These are phyloP conservation scores for Panagrolaimus sp. DNA, from an alignment of 1,140 invertebrate species.

Conservation along the genomic window DNA sequence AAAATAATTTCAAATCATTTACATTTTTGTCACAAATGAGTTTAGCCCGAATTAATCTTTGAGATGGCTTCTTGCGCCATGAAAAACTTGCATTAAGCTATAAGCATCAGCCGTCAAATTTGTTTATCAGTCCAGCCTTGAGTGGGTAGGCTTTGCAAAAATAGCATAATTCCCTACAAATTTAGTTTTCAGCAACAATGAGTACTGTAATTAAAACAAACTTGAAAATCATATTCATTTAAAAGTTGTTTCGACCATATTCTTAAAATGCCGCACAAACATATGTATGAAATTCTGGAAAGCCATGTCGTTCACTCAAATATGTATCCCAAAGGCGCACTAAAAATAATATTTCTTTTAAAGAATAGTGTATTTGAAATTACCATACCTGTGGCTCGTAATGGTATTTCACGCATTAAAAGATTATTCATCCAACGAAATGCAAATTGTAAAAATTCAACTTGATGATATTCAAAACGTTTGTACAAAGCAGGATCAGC, in stretches of 20 bases:
- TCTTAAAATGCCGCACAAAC: conserved; percentile 96
- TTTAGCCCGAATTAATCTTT: conserved; percentile 16
- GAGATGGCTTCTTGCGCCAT: conserved; percentile 62
- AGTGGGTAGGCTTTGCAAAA: conserved; percentile 95
- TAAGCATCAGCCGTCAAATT: conserved; percentile 88
- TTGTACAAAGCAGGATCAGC: conserved; percentile 75
- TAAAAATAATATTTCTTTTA: too few species aligned
- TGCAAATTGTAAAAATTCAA: conserved; percentile 97
- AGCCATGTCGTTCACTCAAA: conserved; percentile 84
- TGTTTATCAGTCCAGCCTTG: conserved; percentile 83
- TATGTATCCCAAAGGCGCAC: conserved; percentile 99
- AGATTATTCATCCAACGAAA: conserved; percentile 99
- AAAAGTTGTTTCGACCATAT: conserved; percentile 85
- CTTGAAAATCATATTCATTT: conserved; percentile 89
- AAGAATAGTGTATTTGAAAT: too few species aligned
- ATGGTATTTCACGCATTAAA: conserved; percentile 88
- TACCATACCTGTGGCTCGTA: conserved; percentile 72
- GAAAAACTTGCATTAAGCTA: conserved; percentile 90
- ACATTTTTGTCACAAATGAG: too few species aligned
- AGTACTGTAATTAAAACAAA: conserved; percentile 55
- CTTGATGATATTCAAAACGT: conserved; percentile 82
- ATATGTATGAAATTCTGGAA: conserved; percentile 94
- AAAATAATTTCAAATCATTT: too few species aligned
- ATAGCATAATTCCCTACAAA: conserved; percentile 80
- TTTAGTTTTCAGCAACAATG: neutral